Base-by-base conservation (phyloP, 2,113 vertebrate species). In the Bujurquina vittata region DNA sequence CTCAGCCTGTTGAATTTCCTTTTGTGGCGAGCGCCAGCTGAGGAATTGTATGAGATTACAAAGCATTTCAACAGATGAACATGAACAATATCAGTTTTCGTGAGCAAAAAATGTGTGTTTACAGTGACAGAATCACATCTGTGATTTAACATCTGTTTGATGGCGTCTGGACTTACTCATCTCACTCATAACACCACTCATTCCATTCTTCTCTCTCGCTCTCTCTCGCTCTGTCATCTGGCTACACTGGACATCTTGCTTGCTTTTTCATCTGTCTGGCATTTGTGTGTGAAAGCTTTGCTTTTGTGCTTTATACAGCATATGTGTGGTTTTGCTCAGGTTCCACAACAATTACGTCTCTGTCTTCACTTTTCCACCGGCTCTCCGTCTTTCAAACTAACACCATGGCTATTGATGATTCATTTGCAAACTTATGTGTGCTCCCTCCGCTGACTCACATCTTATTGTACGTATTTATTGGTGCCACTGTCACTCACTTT, bases 141-240 rank as follows among this genome's bases (percentile, higher is more conserved):
- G 82, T n/a, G 65, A 83, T 81, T 85, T 85, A 88, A 90, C 92
- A 93, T 93, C 88, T 91, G 89, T 86, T 90, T 80, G 82, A 72
- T 72, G 78, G 55, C 81, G 87, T 85, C 88, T 91, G 89, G 87
- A 87, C 83, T 87, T 61, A 77, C 65, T 91, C 75, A 88, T 72
- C 40, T 60, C 54, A 54, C 62, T 84, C 86, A 78, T 72, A 91
- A 88, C 62, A 78, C 84, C 89, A 81, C 67, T 88, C 77, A n/a
- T 23, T 79, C 63, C 14, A 49, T 43, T 57, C 57, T 0, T 62
- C 18, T 7, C 69, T 23, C 55, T 0, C 85, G 74, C 57, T 81
- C 52, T 56, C 73, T 76, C 60, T 81, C 43, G 52, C 75, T 57
- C 23, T 55, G 60, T 88, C 75, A 58, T 81, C 43, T 74, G 82